Base-by-base conservation (phyloP, 2,888 invertebrate species). In the Omphaloscelis lunosa region DNA sequence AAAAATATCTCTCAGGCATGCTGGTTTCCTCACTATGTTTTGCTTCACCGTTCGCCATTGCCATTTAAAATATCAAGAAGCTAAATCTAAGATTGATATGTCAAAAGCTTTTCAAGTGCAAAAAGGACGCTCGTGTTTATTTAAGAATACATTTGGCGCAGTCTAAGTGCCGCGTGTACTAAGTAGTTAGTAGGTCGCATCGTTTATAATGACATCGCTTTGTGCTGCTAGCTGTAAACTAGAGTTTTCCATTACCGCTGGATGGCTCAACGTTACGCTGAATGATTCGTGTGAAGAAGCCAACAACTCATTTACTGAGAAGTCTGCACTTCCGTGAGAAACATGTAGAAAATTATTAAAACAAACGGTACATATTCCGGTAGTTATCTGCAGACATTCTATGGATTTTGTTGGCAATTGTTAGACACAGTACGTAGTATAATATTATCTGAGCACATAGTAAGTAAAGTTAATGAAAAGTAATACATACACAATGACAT, bases 161-260 rank as follows among this genome's bases (percentile, higher is more conserved):
- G 73, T 69, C 39, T 51, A 62, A 80, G 62, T 74, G 73, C 67
- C 1, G 27, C 74, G n/a, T 76, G 67, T 79, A 78, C 75, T 79
- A 65, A 61, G 74, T 48, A 48, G 39, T 68, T 73, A 82, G 75
- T 88, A 79, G 81, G 83, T 68, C 82, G 76, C 79, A 73, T 76
- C 68, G 48, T 79, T 80, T 77, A 75, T 80, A 82, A 86, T 77
- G 75, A 59, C 79, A 82, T 79, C 72, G 72, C 75, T 78, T 87
- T 83, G 80, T 89, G 77, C 48, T 78, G 72, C 51, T 77, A 80
- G 69, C 69, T 82, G 82, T 87, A 86, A 90, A 95, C 94, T 94
- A 90, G 93, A 92, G 91, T 94, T 94, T 94, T 94, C 95, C 95
- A 96, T 96, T 95, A 95, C 89, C 89, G 85, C 82, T 83, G 86